Percentiles rank a stretch among this genome's conserved stretches.
Conservation (phyloP, 2,113 vertebrate genomes). For the Pachyramphus minor region DNA sequence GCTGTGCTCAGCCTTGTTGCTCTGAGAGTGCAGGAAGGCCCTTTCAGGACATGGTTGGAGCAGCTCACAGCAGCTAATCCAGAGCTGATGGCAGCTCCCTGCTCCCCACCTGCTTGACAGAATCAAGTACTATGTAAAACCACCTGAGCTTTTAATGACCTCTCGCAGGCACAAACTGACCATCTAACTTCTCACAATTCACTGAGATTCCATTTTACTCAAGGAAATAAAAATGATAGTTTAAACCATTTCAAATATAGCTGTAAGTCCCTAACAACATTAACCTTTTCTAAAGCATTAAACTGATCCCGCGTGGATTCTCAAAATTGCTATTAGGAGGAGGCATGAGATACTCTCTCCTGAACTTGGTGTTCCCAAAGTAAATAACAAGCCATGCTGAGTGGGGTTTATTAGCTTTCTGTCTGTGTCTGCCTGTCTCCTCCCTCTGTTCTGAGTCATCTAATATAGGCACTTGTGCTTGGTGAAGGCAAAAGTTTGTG, state of each 20-base stretch:
- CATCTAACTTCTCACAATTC: neutral
- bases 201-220: conserved; percentile 1
- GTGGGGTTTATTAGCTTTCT: neutral
- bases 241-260: conserved; percentile 24
- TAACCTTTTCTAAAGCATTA: conserved; percentile 52
- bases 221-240: conserved; percentile 54
- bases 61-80: neutral
- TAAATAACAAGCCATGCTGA: neutral
- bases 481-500: neutral
- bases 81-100: neutral
- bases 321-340: neutral
- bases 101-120: neutral
- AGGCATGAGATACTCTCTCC: neutral
- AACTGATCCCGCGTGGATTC: conserved; percentile 3
- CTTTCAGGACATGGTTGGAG: neutral
- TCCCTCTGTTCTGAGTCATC: neutral
- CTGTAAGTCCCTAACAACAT: conserved; percentile 41
- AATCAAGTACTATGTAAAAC: neutral
- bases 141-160: neutral
- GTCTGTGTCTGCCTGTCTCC: neutral
- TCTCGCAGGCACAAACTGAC: conserved; percentile 18
- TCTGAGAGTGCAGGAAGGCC: neutral
- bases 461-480: neutral
- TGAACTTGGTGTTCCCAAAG: neutral
- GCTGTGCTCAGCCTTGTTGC: neutral